A percentile compares a stretch with the other conserved stretches of the same genome.
phyloP scores from a whole-genome alignment of 2,888 invertebrate genomes.

The Tanypteryx hageni region DNA sequence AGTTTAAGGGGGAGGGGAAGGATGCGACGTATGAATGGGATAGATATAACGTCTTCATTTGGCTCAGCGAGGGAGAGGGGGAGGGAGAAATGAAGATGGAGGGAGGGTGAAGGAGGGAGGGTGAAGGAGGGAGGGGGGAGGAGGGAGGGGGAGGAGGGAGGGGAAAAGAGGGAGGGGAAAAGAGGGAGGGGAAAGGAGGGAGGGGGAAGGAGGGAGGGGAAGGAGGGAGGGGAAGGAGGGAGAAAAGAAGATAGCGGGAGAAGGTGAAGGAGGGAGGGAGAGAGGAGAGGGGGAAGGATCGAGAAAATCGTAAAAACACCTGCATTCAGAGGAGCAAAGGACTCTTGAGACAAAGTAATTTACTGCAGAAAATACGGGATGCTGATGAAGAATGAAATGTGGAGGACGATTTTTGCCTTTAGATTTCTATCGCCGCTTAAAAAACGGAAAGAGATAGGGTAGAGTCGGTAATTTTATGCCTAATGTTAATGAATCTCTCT shows the following conservation, averaged over 20 bases:
- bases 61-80: not conserved
- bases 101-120: not conserved
- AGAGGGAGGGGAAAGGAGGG: not conserved
- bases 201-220: not conserved
- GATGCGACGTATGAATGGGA: not conserved
- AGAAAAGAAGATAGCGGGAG: no score
- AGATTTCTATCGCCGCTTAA: not conserved
- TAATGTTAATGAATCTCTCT: not conserved
- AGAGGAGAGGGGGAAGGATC: no score
- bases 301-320: not conserved
- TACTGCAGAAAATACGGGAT: not conserved
- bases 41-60: conserved; percentile 43
- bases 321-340: not conserved
- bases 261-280: not conserved
- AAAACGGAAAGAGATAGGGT: not conserved
- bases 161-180: not conserved
- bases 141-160: not conserved
- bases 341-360: not conserved
- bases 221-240: not conserved
- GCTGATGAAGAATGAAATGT: not conserved
- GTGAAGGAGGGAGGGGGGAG: not conserved
- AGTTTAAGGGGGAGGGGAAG: not conserved
- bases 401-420: not conserved
- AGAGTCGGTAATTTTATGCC: not conserved
- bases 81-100: not conserved